phyloP scores from a whole-genome alignment of 2,113 vertebrate species.

The Passer montanus region DNA sequence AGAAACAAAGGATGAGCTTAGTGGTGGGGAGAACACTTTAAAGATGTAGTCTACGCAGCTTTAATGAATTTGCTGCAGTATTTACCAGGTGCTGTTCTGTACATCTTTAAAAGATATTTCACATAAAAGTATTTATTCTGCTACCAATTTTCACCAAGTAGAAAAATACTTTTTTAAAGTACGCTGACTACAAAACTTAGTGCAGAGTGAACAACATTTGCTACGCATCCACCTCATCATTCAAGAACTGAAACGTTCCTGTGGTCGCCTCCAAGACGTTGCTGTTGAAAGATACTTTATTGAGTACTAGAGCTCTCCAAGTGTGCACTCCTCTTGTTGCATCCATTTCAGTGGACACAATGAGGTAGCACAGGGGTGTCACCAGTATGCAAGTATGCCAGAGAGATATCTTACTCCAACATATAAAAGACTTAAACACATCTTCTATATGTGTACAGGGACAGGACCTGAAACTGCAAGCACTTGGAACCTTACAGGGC shows the following conservation, averaged over 20 bases:
- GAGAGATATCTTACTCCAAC: not conserved
- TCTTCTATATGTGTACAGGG: not conserved
- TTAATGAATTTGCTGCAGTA: not conserved
- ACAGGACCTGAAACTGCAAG: not conserved
- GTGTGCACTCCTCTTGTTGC: not conserved
- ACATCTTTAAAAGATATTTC: not conserved
- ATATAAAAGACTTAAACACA: not conserved
- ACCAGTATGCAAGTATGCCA: not conserved
- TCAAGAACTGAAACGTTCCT: not conserved
- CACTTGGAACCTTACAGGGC: not conserved
- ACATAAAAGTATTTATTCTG: not conserved
- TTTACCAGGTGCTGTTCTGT: not conserved
- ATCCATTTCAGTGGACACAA: not conserved
- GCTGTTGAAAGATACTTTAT: not conserved
- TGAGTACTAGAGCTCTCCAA: not conserved
- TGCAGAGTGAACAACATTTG: not conserved
- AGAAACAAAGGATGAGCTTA: not conserved
- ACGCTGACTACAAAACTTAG: not conserved
- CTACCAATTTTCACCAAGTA: not conserved
- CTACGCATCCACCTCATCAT: not conserved
- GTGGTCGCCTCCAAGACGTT: not conserved
- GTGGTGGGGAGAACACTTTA: not conserved
- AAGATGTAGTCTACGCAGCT: not conserved
- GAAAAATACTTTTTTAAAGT: not conserved
- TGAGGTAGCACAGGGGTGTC: fast-evolving